phyloP scores from a whole-genome alignment of 2,888 invertebrate genomes.

The Scotopteryx bipunctaria region DNA sequence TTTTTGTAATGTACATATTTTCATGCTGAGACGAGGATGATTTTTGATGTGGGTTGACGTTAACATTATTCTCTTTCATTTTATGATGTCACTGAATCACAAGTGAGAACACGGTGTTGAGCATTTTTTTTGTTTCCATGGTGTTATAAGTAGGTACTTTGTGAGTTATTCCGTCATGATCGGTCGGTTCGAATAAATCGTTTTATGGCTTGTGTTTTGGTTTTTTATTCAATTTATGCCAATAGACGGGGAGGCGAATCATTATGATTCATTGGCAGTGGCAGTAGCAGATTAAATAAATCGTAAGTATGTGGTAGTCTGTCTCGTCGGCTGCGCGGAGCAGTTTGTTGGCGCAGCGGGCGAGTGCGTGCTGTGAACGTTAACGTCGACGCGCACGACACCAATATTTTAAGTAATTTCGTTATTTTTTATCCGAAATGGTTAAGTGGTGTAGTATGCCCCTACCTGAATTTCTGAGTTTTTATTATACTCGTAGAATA shows the following conservation, averaged over 20 bases:
- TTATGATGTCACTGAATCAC: slow-evolving; percentile 57
- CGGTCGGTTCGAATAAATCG: slow-evolving; percentile 52
- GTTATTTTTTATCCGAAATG: neutral
- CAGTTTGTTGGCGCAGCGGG: slow-evolving; percentile 1
- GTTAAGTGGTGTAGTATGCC: too few relatives aligned
- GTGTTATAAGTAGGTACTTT: too few relatives aligned
- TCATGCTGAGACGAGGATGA: slow-evolving; percentile 44
- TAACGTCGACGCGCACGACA: neutral
- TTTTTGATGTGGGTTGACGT: slow-evolving; percentile 72
- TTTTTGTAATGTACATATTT: slow-evolving; percentile 50
- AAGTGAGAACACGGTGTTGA: slow-evolving; percentile 52
- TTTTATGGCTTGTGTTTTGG: slow-evolving; percentile 43
- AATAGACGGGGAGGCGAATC: slow-evolving; percentile 52
- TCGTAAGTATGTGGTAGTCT: slow-evolving; percentile 50
- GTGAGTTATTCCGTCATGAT: slow-evolving; percentile 25
- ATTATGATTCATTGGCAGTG: slow-evolving; percentile 63
- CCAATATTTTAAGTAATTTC: neutral
- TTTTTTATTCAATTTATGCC: slow-evolving; percentile 67
- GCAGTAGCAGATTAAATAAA: slow-evolving; percentile 62
- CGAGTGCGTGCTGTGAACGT: slow-evolving; percentile 35
- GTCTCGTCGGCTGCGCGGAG: slow-evolving; percentile 37
- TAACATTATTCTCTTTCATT: slow-evolving; percentile 54
- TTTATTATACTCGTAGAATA: too few relatives aligned
- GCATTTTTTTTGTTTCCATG: slow-evolving; percentile 51
- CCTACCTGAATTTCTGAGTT: too few relatives aligned